phyloP scores from a whole-genome alignment of 2,888 invertebrate genomes.

The Brachyptera risi region DNA sequence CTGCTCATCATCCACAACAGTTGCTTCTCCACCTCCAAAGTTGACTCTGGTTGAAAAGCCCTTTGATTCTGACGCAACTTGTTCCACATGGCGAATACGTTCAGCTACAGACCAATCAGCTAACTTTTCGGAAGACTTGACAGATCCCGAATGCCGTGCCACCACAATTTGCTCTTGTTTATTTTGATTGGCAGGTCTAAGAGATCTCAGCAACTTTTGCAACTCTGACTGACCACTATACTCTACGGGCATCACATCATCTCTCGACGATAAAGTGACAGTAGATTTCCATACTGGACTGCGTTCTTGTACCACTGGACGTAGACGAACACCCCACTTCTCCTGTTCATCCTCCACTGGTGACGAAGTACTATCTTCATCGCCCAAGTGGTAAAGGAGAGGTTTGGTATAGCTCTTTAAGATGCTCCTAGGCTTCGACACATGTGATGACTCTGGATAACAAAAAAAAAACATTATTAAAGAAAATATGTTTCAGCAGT shows the following conservation, averaged over 20 bases:
- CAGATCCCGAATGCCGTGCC: conserved; percentile 32
- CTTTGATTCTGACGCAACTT: conserved; percentile 38
- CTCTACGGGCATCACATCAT: conserved; percentile 17
- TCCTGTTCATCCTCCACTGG: conserved; percentile 7
- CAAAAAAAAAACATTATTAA: too few species aligned
- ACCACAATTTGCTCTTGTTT: conserved; percentile 29
- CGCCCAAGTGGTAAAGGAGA: conserved; percentile 19
- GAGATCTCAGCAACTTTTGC: conserved; percentile 32
- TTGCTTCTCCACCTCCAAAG: conserved; percentile 47
- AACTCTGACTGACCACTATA: conserved; percentile 27
- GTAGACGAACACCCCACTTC: conserved; percentile 51
- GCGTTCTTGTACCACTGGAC: conserved; percentile 41
- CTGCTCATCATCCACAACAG: conserved; percentile 41
- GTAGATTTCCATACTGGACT: conserved; percentile 45
- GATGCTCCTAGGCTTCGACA: conserved; percentile 26
- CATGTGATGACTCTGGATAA: not conserved
- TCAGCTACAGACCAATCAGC: conserved; percentile 49
- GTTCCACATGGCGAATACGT: conserved; percentile 49
- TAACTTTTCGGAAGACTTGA: conserved; percentile 14
- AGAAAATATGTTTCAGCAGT: too few species aligned
- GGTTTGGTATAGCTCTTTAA: conserved; percentile 28
- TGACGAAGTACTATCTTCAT: not conserved
- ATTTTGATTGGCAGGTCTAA: conserved; percentile 29
- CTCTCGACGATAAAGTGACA: conserved; percentile 40
- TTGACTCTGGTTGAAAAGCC: conserved; percentile 59